phyloP scores from a whole-genome alignment of 1,140 invertebrate genomes.

The Heliconius nattereri region DNA sequence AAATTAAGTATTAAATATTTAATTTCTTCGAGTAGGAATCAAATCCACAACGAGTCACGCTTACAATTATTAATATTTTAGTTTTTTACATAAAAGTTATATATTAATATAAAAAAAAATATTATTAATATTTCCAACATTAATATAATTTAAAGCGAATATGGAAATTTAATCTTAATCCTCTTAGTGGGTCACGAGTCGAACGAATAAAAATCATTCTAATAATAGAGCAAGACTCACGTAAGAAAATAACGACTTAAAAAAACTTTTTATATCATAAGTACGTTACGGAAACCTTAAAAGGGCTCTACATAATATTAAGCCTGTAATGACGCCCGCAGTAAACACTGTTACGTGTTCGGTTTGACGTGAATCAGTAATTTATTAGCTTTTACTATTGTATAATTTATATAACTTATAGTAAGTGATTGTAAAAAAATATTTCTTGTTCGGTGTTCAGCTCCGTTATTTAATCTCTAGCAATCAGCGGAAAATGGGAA shows the following conservation, averaged over 20 bases:
- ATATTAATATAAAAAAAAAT: no score
- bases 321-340: conserved; percentile 17
- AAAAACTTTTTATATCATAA: conserved; percentile 11
- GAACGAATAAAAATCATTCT: neutral
- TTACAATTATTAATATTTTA: no score
- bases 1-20: no score
- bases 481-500: no score
- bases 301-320: conserved; percentile 11
- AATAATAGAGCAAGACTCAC: neutral
- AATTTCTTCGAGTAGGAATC: no score
- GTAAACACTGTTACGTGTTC: conserved; percentile 18
- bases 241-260: conserved; percentile 19
- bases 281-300: conserved; percentile 28
- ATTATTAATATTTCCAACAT: neutral
- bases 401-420: neutral
- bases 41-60: no score
- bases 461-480: no score
- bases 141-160: neutral
- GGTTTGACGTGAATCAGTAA: conserved; percentile 12
- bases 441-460: no score
- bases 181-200: neutral
- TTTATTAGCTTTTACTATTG: neutral
- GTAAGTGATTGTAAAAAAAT: no score
- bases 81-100: no score
- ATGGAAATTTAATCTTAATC: neutral